phyloP scores from a whole-genome alignment of 2,113 vertebrate genomes.

The Laticauda colubrina region DNA sequence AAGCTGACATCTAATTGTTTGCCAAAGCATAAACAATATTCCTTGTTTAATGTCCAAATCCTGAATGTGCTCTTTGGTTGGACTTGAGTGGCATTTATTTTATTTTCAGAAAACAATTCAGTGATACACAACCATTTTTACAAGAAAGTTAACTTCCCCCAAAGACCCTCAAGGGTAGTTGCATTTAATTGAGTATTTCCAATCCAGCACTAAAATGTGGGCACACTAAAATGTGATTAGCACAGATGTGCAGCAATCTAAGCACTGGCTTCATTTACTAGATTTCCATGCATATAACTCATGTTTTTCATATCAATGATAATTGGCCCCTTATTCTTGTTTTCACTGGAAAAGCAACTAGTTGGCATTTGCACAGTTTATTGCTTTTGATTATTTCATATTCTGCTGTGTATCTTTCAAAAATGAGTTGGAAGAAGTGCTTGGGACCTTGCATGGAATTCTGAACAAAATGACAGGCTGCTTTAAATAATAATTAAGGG shows the following conservation, averaged over 20 bases:
- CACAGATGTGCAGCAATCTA: not conserved
- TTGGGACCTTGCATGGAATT: not conserved
- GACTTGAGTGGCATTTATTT: not conserved
- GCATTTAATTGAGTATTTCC: not conserved
- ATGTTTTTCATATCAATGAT: not conserved
- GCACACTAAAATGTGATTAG: not conserved
- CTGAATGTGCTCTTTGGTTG: not conserved
- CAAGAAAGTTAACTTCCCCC: not conserved
- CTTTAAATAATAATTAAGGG: not conserved
- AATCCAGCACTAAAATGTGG: not conserved
- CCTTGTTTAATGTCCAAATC: not conserved
- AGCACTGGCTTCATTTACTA: not conserved
- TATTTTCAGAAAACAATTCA: not conserved
- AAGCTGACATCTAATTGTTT: not conserved
- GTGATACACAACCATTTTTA: not conserved
- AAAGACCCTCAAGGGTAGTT: not conserved
- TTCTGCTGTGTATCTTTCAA: not conserved
- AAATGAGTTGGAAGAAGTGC: not conserved
- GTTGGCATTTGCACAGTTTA: not conserved
- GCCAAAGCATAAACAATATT: not conserved
- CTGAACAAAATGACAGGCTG: not conserved
- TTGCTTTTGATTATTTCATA: not conserved
- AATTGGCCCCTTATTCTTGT: not conserved
- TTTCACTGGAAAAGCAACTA: not conserved
- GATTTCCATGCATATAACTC: not conserved